These are phyloP conservation scores for Vireo altiloquus DNA, from an alignment of 2,113 vertebrate species.

Conservation along the genomic window DNA sequence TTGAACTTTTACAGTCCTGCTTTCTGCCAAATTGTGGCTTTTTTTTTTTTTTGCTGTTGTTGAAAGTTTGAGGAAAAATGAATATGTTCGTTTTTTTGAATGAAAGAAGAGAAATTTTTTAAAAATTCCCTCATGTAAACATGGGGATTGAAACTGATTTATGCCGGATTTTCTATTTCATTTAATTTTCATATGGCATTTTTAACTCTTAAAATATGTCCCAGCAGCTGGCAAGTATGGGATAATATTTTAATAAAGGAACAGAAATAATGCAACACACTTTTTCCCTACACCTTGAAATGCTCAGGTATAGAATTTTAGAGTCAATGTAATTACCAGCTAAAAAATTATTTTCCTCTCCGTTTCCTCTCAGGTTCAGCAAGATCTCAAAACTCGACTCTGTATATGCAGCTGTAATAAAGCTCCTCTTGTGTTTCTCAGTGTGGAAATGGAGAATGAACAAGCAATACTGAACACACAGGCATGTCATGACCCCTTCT, in stretches of 20 bases:
- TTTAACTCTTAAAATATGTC: not conserved
- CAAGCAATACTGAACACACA: not conserved
- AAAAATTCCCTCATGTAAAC: not conserved
- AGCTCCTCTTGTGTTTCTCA: not conserved
- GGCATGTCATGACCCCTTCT: not conserved
- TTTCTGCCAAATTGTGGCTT: not conserved
- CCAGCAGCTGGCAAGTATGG: not conserved
- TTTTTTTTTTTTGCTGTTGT: not conserved
- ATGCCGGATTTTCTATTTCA: not conserved
- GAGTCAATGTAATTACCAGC: not conserved
- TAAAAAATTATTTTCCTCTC: not conserved
- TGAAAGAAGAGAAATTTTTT: not conserved
- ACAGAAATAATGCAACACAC: not conserved
- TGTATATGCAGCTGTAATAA: not conserved
- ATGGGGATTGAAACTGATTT: not conserved
- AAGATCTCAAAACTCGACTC: not conserved
- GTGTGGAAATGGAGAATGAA: not conserved
- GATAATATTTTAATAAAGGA: not conserved
- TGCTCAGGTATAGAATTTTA: not conserved
- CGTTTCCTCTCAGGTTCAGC: not conserved
- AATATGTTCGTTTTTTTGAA: not conserved
- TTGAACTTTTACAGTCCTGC: slow-evolving; percentile 1
- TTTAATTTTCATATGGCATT: not conserved
- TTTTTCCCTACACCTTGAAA: not conserved
- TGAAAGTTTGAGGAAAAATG: slow-evolving; percentile 33